Conservation (phyloP, 2,113 vertebrate species). For the Pimephales promelas region DNA sequence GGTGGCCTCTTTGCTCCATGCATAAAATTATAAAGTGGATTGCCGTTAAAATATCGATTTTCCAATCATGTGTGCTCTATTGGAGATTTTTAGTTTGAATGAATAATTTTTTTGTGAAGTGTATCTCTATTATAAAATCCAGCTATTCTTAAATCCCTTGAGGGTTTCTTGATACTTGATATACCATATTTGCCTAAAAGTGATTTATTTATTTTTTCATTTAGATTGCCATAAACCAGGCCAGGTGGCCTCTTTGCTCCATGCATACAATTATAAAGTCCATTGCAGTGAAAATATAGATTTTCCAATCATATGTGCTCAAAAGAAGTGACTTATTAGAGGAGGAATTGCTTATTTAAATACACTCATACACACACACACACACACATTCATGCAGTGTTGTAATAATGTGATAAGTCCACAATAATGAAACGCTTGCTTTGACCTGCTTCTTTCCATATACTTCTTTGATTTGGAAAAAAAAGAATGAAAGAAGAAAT, state of each 20-base stretch:
- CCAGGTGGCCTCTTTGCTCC: background rate
- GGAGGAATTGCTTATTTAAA: background rate
- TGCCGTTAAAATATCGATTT: background rate
- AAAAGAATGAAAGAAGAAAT: slow-evolving; percentile 5
- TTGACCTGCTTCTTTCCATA: background rate
- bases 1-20: background rate
- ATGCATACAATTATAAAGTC: background rate
- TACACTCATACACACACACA: background rate
- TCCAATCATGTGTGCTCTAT: background rate
- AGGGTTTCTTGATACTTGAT: background rate
- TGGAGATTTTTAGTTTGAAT: background rate
- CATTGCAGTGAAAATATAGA: background rate
- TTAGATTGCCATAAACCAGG: background rate
- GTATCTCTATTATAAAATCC: background rate
- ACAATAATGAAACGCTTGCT: background rate
- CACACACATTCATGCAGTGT: background rate
- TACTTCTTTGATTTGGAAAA: background rate
- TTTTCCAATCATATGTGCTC: background rate
- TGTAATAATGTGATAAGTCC: background rate
- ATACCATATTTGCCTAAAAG: background rate
- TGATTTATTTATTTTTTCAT: no score
- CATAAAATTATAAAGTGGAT: background rate
- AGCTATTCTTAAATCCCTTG: background rate
- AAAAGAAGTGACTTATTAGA: background rate
- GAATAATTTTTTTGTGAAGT: background rate